Evolutionary conservation across 2,797 vertebrate genomes (phyloP).

Genomic region (Chelon labrosus): DNA sequence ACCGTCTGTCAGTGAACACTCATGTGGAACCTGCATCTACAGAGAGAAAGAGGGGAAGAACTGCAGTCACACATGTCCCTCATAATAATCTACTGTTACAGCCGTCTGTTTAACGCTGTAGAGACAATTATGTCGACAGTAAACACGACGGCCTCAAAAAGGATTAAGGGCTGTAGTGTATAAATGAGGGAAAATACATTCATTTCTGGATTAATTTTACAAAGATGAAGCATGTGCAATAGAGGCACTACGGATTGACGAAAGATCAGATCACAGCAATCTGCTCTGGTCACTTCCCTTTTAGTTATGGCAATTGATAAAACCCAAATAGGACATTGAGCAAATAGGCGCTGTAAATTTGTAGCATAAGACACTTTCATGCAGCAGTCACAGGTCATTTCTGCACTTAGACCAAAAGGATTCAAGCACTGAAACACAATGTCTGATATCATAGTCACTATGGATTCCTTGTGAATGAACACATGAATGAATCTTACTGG

Average conservation of each 20-base stretch:
- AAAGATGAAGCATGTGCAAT: background rate
- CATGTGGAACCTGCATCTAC: constrained; percentile 45
- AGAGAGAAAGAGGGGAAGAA: constrained; percentile 9
- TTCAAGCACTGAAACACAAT: constrained; percentile 21
- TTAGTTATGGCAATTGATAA: background rate
- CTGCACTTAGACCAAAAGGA: constrained; percentile 18
- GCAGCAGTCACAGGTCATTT: constrained; percentile 30
- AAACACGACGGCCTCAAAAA: constrained; percentile 4
- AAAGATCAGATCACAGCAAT: background rate
- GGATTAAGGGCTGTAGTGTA: background rate
- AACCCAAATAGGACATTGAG: background rate
- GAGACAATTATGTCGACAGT: constrained; percentile 15
- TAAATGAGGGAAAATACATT: background rate
- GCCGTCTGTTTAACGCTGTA: constrained; percentile 12
- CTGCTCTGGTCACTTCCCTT: background rate
- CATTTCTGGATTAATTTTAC: background rate
- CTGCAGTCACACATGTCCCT: background rate
- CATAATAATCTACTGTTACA: constrained; percentile 8
- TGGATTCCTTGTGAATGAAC: constrained; percentile 18
- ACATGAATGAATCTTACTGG: constrained; percentile 10
- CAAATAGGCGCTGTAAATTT: too few relatives aligned
- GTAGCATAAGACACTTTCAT: constrained; percentile 28
- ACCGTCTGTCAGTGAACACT: constrained; percentile 45
- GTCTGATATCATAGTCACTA: constrained; percentile 20
- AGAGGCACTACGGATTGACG: background rate